Evolutionary conservation across 2,888 invertebrate species (phyloP).

Genomic region (Acronicta alni): DNA sequence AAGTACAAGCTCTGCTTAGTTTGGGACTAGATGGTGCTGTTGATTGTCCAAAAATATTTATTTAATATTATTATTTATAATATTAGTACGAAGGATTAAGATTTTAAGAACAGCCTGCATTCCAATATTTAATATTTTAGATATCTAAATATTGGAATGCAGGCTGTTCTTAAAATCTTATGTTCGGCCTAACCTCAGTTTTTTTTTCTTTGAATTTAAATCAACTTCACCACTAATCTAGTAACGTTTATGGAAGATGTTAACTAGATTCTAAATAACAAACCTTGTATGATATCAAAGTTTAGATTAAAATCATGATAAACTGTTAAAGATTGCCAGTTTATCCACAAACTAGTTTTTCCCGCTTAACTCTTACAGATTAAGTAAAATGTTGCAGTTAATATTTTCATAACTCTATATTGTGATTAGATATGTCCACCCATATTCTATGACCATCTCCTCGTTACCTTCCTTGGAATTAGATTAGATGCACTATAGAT

Average conservation of each 20-base stretch:
- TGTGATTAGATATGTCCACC: background rate
- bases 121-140: too few species aligned
- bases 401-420: slow-evolving; percentile 30
- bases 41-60: too few species aligned
- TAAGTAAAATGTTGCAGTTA: slow-evolving; percentile 11
- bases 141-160: too few species aligned
- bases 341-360: slow-evolving; percentile 23
- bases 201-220: background rate
- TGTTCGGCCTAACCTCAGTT: background rate
- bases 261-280: slow-evolving; percentile 5
- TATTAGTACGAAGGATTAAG: too few species aligned
- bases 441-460: background rate
- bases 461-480: background rate
- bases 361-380: slow-evolving; percentile 23
- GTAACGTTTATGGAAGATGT: background rate
- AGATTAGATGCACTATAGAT: too few species aligned
- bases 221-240: background rate
- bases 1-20: too few species aligned
- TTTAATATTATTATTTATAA: too few species aligned
- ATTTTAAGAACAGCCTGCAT: too few species aligned
- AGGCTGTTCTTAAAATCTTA: too few species aligned
- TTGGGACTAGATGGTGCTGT: too few species aligned
- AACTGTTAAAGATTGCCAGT: slow-evolving; percentile 27
- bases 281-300: slow-evolving; percentile 13
- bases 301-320: slow-evolving; percentile 43